Evolutionary conservation across 2,888 invertebrate species (phyloP), one percentile per base, ranked within the genome.

Genomic region (Lasioglossum malachurum): DNA sequence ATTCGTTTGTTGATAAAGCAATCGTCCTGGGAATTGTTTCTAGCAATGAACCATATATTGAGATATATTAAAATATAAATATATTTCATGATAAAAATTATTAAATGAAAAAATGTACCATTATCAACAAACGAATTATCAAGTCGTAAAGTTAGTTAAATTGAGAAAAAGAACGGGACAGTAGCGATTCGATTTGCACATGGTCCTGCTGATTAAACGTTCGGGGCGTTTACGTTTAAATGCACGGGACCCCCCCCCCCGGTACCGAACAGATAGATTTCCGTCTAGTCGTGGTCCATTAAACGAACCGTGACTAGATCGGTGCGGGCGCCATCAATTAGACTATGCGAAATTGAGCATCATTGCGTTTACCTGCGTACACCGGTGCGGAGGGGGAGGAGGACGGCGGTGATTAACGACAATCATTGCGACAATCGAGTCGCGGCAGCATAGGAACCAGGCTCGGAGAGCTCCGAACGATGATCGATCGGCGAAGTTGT

Each of bases 371-470:
- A 41, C 79, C 53, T 53, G 79, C 79, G 73, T 73, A 14, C 60
- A 53, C 19, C 44, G 38, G 73, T 7, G 49, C 0, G 49, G 19
- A 1, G 19, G 49, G 49, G 49, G 49, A 7, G 49, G 7, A 8
- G 53, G 53, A 0, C 16, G 53, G 8, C 8, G 41, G 79, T 73
- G 73, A 79, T 79, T 79, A 78, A 78, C 49, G 78, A 53, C 69
- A 78, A 76, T 83, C 82, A 83, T 82, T 76, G 73, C 41, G 74
- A 84, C 83, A 78, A 83, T 77, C 46, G 83, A 67, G 64, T 76
- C 49, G 71, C 72, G 64, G 44, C 73, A 53, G 14, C 64, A n/a
- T 57, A 1, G 49, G 46, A 38, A 67, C 72, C 14, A 16, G 35
- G 53, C 46, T 64, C 31, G 44, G 44, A 53, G 49, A 53, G 53